Conservation (phyloP, 2,113 vertebrate species). For the Turnix velox region DNA sequence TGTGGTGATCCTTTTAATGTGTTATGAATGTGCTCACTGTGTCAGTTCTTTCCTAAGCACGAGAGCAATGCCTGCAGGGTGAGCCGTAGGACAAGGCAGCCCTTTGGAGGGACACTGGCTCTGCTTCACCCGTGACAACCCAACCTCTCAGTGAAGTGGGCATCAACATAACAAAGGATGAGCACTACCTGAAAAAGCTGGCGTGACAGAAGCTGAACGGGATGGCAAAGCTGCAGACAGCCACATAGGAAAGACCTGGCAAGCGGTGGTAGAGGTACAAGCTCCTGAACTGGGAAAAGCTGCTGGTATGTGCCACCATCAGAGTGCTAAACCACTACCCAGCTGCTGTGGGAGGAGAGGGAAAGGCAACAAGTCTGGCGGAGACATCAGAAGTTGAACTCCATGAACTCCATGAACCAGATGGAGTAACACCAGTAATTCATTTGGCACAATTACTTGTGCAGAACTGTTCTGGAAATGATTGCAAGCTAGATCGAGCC, state of each 20-base stretch:
- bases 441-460: background rate
- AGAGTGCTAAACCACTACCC: background rate
- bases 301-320: background rate
- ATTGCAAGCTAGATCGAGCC: background rate
- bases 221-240: background rate
- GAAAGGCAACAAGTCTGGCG: background rate
- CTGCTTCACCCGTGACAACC: background rate
- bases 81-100: rapidly evolving
- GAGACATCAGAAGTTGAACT: background rate
- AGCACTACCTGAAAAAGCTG: background rate
- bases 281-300: background rate
- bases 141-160: background rate
- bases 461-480: background rate
- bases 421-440: background rate
- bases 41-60: background rate
- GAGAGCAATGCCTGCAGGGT: background rate
- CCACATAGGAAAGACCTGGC: rapidly evolving
- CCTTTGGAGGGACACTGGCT: background rate
- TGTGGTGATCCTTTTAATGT: background rate
- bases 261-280: background rate
- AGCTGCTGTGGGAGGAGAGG: background rate
- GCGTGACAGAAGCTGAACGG: background rate
- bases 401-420: background rate
- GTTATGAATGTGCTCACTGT: rapidly evolving
- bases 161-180: rapidly evolving